These are phyloP conservation scores for Spermophilus dauricus DNA, from an alignment of 2,113 vertebrate genomes.

Conservation along the genomic window DNA sequence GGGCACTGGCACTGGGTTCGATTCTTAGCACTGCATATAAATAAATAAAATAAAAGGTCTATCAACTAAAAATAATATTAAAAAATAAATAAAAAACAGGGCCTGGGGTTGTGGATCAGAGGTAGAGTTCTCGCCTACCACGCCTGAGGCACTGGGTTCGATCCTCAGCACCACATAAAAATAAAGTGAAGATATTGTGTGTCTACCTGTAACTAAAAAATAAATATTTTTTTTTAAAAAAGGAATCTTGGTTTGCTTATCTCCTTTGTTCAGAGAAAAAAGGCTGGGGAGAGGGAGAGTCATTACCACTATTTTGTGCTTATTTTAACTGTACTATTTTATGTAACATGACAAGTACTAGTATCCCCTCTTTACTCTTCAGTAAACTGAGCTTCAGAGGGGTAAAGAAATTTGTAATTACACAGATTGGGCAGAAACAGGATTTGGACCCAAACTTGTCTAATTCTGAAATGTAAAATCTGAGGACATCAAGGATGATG, in stretches of 20 bases:
- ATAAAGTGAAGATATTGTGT: too few relatives aligned
- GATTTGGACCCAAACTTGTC: background rate
- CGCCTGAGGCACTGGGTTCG: too few relatives aligned
- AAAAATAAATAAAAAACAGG: too few relatives aligned
- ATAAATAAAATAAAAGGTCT: too few relatives aligned
- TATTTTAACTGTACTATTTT: background rate
- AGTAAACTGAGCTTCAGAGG: constrained; percentile 26
- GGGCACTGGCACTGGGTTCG: too few relatives aligned
- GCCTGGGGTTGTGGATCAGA: too few relatives aligned
- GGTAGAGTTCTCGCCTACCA: too few relatives aligned
- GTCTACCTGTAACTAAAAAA: too few relatives aligned
- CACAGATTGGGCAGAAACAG: background rate
- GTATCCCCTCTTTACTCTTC: constrained; percentile 40
- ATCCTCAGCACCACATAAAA: too few relatives aligned
- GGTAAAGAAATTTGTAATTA: constrained; percentile 31
- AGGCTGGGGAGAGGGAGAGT: background rate
- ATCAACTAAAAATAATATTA: too few relatives aligned
- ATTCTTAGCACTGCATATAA: too few relatives aligned
- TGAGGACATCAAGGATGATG: background rate
- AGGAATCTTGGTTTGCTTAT: background rate
- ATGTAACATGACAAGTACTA: background rate
- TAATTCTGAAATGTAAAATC: background rate
- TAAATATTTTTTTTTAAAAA: background rate
- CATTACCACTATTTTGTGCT: background rate
- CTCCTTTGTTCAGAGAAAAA: background rate